Percentiles rank a stretch among this genome's conserved stretches.
Conservation (phyloP, 2,113 vertebrate species). For the Albula glossodonta region DNA sequence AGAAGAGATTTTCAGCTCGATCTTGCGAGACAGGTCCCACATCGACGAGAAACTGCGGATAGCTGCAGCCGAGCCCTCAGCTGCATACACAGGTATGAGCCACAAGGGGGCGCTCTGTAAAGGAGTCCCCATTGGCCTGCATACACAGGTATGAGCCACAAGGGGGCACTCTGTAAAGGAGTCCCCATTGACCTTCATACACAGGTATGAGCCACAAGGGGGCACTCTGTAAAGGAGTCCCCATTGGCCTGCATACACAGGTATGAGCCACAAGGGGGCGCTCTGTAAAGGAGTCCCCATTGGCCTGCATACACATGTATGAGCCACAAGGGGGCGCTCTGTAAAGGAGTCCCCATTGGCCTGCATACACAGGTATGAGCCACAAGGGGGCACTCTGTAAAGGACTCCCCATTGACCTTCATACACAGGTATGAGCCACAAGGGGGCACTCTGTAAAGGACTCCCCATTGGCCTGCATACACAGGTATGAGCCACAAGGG, state of each 20-base stretch:
- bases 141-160: neutral
- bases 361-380: constrained; percentile 80
- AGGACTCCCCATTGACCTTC: constrained; percentile 59
- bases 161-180: neutral
- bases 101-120: neutral
- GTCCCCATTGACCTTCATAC: no score
- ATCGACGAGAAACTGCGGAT: constrained; percentile 85
- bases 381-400: neutral
- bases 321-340: constrained; percentile 3
- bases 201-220: no score
- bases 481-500: constrained; percentile 69
- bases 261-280: constrained; percentile 59
- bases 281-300: constrained; percentile 29
- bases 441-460: neutral
- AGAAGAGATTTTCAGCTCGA: constrained; percentile 17
- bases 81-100: constrained; percentile 80
- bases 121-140: neutral
- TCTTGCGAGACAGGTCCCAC: constrained; percentile 82
- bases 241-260: constrained; percentile 74
- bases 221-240: constrained; percentile 10
- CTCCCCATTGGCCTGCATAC: constrained; percentile 68
- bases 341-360: constrained; percentile 39
- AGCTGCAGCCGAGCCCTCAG: constrained; percentile 72
- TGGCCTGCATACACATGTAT: constrained; percentile 81
- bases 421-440: constrained; percentile 74